phyloP scores from a whole-genome alignment of 2,888 invertebrate species.

The Cecidostiba fungosa region DNA sequence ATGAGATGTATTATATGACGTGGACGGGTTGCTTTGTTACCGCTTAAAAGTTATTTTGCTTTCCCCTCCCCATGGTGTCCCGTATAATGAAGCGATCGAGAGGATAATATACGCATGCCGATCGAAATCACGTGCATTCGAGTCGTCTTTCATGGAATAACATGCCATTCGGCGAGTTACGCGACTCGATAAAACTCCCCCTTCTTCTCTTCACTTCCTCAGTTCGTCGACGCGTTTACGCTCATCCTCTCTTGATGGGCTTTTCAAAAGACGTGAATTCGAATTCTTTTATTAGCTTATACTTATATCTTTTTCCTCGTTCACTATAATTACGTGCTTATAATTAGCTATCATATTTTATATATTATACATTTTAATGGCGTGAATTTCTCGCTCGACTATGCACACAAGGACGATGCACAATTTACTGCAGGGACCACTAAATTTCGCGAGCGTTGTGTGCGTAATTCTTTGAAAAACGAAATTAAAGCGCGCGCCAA shows the following conservation, averaged over 20 bases:
- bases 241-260: conserved; percentile 11
- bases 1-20: conserved; percentile 80
- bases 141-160: conserved; percentile 67
- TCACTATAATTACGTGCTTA: too few relatives aligned
- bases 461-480: not conserved
- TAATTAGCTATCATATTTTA: too few relatives aligned
- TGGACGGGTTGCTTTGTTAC: conserved; percentile 35
- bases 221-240: not conserved
- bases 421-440: not conserved
- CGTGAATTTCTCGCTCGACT: not conserved
- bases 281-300: too few relatives aligned
- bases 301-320: too few relatives aligned
- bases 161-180: conserved; percentile 70
- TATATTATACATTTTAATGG: not conserved
- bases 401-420: too few relatives aligned
- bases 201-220: conserved; percentile 37
- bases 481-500: not conserved
- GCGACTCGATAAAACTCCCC: conserved; percentile 72
- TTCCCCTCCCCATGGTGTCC: too few relatives aligned
- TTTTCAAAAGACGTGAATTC: not conserved
- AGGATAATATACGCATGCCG: not conserved
- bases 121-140: not conserved
- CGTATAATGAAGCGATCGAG: not conserved
- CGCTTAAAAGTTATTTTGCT: too few relatives aligned
- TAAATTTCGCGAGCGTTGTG: not conserved